phyloP scores from a whole-genome alignment of 2,113 vertebrate genomes.

The Lamprologus ornatipinnis region DNA sequence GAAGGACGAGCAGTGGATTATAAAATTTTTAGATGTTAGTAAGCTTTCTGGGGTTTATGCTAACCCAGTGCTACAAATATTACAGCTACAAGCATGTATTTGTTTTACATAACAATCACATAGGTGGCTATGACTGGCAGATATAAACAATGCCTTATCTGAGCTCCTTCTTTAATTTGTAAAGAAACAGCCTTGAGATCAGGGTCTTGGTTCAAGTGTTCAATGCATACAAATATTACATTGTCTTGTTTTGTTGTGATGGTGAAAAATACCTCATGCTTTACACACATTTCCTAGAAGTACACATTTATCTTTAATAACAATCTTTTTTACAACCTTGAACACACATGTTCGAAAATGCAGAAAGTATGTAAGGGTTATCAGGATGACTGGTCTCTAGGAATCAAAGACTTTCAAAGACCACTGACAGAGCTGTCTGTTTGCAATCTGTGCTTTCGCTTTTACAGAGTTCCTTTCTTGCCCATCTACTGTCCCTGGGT shows the following conservation, averaged over 20 bases:
- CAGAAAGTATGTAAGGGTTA: not conserved
- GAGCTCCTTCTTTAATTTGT: not conserved
- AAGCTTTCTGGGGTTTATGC: not conserved
- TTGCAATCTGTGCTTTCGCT: not conserved
- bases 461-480: not conserved
- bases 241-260: not conserved
- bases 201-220: not conserved
- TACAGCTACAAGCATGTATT: not conserved
- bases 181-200: not conserved
- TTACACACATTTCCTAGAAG: not conserved
- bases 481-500: not conserved
- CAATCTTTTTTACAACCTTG: not conserved
- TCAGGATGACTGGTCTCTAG: not conserved
- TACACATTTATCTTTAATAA: not conserved
- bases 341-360: fast-evolving
- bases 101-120: not conserved
- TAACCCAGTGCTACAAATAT: not conserved
- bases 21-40: not conserved
- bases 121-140: not conserved
- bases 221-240: not conserved
- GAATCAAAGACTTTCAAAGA: not conserved
- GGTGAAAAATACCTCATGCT: not conserved
- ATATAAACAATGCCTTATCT: not conserved
- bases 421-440: not conserved
- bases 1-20: not conserved